Conservation (phyloP, 2,113 vertebrate genomes). For the Pterocles orientalis region DNA sequence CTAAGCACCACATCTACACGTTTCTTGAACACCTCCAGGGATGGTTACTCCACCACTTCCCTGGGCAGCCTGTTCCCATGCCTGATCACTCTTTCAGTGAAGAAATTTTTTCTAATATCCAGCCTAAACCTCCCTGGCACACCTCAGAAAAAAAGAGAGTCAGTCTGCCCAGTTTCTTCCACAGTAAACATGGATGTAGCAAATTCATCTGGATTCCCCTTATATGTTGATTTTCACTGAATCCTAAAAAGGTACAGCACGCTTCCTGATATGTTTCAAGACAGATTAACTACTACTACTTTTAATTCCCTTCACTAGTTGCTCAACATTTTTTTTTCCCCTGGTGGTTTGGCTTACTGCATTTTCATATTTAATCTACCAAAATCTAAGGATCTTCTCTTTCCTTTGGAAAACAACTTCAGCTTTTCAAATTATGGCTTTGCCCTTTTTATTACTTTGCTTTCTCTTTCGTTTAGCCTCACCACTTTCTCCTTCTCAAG, state of each 20-base stretch:
- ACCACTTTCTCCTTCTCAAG: neutral
- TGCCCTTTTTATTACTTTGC: neutral
- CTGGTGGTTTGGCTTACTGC: neutral
- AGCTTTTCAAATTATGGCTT: neutral
- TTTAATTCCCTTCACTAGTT: neutral
- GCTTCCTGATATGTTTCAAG: neutral
- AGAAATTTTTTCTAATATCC: too few relatives aligned
- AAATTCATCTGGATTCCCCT: neutral
- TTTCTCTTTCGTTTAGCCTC: conserved; percentile 2
- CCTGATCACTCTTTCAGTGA: too few relatives aligned
- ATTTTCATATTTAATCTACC: neutral
- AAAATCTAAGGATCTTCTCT: neutral
- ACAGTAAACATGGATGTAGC: neutral
- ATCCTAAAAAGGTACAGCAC: neutral
- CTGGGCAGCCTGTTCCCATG: too few relatives aligned
- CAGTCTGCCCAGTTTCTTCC: neutral
- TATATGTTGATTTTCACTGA: neutral
- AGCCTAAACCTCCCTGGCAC: too few relatives aligned
- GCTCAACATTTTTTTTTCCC: neutral
- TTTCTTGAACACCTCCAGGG: too few relatives aligned
- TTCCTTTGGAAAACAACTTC: neutral
- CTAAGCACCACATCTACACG: too few relatives aligned
- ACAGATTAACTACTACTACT: neutral
- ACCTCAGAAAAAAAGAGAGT: neutral
- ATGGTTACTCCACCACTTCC: too few relatives aligned